Evolutionary conservation across 2,888 invertebrate genomes (phyloP).

Genomic region (Hemithea aestivaria): DNA sequence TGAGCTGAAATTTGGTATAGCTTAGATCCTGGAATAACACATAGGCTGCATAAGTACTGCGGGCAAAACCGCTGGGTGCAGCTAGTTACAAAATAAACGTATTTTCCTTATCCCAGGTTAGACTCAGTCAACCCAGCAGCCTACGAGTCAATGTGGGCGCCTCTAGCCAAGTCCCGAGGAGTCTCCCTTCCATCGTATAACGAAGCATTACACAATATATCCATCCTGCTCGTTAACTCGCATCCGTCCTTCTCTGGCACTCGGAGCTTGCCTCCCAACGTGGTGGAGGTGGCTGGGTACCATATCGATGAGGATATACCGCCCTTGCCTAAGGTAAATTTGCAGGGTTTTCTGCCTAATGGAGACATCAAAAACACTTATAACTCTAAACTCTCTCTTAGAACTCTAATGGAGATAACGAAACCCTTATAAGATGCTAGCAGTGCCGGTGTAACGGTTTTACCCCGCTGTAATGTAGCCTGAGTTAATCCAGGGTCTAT

Average conservation of each 20-base stretch:
- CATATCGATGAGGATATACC: conserved; percentile 43
- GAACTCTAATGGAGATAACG: no score
- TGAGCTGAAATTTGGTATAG: no score
- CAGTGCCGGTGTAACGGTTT: no score
- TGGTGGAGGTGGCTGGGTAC: conserved; percentile 50
- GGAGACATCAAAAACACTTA: no score
- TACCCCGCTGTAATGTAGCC: no score
- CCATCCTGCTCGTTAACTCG: conserved; percentile 46
- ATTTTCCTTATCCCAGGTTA: conserved; percentile 26
- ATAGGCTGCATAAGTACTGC: no score
- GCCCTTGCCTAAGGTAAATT: conserved; percentile 48
- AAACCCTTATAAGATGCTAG: no score
- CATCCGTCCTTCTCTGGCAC: conserved; percentile 44
- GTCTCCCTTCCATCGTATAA: conserved; percentile 36
- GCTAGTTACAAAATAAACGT: background rate
- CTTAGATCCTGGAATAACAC: no score
- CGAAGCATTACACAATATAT: conserved; percentile 38
- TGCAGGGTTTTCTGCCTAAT: no score
- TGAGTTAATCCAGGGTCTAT: no score
- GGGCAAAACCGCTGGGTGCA: no score
- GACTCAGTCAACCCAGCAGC: conserved; percentile 13
- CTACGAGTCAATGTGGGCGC: conserved; percentile 35
- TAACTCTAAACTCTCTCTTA: no score
- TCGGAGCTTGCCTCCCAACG: conserved; percentile 45
- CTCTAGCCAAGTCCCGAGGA: conserved; percentile 39